phyloP scores from a whole-genome alignment of 2,113 vertebrate species.

The Edolisoma coerulescens region DNA sequence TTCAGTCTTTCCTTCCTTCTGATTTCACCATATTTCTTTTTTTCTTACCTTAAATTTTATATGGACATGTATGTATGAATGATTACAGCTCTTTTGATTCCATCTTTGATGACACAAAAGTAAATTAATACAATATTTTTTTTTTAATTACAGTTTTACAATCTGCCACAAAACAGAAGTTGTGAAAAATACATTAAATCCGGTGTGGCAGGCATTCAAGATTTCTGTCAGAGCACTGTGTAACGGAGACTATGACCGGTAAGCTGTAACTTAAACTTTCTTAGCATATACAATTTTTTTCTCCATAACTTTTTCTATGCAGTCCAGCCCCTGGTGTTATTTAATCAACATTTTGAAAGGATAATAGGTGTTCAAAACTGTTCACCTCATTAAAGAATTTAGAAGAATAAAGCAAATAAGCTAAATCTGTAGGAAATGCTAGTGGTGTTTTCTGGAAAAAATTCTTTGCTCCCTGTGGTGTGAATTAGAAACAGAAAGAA shows the following conservation, averaged over 20 bases:
- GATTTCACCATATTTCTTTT: background rate
- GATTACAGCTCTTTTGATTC: background rate
- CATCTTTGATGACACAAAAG: background rate
- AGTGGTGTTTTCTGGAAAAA: background rate
- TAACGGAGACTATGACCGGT: slow-evolving; percentile 93
- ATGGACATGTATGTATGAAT: background rate
- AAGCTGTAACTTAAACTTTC: background rate
- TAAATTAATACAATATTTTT: background rate
- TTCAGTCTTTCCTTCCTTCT: background rate
- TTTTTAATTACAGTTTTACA: slow-evolving; percentile 78
- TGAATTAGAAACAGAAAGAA: background rate
- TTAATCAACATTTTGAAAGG: background rate
- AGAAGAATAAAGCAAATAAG: background rate
- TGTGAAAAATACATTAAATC: slow-evolving; percentile 89
- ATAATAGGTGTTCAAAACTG: background rate
- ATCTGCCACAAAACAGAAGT: slow-evolving; percentile 94
- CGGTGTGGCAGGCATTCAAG: slow-evolving; percentile 93
- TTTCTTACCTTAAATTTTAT: background rate
- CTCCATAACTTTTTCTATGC: background rate
- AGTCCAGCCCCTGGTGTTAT: background rate
- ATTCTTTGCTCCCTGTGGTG: background rate
- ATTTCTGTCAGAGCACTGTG: slow-evolving; percentile 88
- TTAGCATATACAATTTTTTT: background rate
- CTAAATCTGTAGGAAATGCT: background rate
- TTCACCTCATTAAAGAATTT: background rate